Conservation (phyloP, 2,113 vertebrate species). For the Platichthys flesus region DNA sequence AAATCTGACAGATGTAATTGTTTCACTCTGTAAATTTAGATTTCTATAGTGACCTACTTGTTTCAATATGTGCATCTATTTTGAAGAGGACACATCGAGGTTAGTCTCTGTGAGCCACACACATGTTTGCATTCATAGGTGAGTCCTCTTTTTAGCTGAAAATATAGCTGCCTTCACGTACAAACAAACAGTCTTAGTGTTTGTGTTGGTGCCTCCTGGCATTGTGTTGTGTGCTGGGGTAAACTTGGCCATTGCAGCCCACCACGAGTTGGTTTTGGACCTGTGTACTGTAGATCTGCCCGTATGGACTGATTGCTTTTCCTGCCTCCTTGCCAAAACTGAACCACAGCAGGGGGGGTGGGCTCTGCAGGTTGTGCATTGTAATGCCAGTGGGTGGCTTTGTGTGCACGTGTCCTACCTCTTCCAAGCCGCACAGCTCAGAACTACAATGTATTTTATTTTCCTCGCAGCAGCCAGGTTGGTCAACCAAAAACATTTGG, state of each 20-base stretch:
- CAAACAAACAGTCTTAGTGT: constrained; percentile 6
- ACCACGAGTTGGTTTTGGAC: constrained; percentile 75
- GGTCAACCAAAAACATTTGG: constrained; percentile 11
- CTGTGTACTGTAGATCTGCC: constrained; percentile 51
- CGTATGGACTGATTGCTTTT: constrained; percentile 51
- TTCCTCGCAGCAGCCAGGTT: not conserved
- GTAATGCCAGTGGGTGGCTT: constrained; percentile 34
- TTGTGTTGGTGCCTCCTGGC: constrained; percentile 48
- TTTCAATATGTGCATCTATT: constrained; percentile 49
- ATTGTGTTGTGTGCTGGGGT: constrained; percentile 33
- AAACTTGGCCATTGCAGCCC: constrained; percentile 54
- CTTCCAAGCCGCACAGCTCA: constrained; percentile 13
- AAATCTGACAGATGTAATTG: constrained; percentile 6
- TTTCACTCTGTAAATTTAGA: constrained; percentile 28
- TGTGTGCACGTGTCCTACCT: constrained; percentile 39
- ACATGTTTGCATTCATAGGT: constrained; percentile 25
- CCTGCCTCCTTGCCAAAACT: constrained; percentile 59
- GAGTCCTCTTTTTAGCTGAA: constrained; percentile 21
- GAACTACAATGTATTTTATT: constrained; percentile 8
- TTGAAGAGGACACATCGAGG: constrained; percentile 36
- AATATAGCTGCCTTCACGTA: constrained; percentile 6
- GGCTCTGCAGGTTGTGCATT: constrained; percentile 49
- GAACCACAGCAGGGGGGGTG: constrained; percentile 37
- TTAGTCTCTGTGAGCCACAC: constrained; percentile 19
- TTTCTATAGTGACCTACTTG: constrained; percentile 2